A percentile compares a stretch with the other conserved stretches of the same genome.
Evolutionary conservation across 2,113 vertebrate species (phyloP).

Genomic region (Fulmarus glacialis): DNA sequence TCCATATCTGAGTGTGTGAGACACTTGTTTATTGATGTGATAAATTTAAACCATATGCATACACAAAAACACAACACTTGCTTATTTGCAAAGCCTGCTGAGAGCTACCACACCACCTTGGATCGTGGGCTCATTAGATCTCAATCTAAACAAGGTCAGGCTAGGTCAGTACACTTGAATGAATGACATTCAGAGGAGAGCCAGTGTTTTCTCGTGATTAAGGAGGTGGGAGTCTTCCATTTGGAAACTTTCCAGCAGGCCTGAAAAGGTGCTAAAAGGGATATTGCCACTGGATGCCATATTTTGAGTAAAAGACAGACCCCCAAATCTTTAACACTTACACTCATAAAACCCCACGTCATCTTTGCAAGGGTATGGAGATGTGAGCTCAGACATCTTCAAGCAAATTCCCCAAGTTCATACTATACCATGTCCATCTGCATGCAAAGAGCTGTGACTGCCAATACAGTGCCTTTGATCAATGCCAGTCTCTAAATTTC

Average conservation of each 20-base stretch:
- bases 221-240: constrained; percentile 44
- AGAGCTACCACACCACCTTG: constrained; percentile 44
- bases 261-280: constrained; percentile 33
- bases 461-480: background rate
- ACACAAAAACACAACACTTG: constrained; percentile 22
- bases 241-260: constrained; percentile 45
- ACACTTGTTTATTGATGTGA: constrained; percentile 61
- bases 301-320: background rate
- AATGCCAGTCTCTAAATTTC: background rate
- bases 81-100: constrained; percentile 55
- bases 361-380: background rate
- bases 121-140: constrained; percentile 50
- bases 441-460: background rate
- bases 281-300: background rate
- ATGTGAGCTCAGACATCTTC: background rate
- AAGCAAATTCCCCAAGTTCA: background rate
- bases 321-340: background rate
- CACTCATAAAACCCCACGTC: background rate
- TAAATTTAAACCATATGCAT: constrained; percentile 55
- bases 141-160: constrained; percentile 57
- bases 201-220: background rate
- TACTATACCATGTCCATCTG: rapidly evolving
- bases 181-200: constrained; percentile 35
- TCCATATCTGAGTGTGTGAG: background rate
- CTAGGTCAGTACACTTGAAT: constrained; percentile 37